These are phyloP conservation scores for Discoglossus pictus DNA, from an alignment of 2,797 vertebrate species.

Conservation along the genomic window DNA sequence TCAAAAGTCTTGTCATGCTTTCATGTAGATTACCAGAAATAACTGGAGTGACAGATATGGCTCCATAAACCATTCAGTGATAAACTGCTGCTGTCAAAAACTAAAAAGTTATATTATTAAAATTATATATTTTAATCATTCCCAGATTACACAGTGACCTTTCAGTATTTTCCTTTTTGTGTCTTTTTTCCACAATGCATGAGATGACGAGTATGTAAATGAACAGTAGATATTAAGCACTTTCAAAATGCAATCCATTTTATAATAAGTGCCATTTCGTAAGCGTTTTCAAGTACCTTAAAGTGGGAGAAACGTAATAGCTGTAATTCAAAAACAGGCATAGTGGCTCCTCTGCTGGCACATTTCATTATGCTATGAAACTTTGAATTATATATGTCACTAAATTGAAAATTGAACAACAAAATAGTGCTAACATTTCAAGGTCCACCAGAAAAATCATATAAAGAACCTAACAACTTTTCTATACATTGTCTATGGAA, in stretches of 20 bases:
- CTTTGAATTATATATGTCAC: too few relatives aligned
- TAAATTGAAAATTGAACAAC: too few relatives aligned
- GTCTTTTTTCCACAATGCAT: background rate
- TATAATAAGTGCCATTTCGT: too few relatives aligned
- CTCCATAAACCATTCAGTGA: background rate
- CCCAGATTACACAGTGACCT: background rate
- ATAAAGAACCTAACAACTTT: too few relatives aligned
- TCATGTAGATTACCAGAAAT: background rate
- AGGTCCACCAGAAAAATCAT: too few relatives aligned
- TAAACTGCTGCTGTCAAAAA: slow-evolving; percentile 3
- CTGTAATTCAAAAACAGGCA: too few relatives aligned
- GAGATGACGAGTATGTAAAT: background rate
- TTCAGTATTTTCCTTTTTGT: background rate
- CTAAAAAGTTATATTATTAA: background rate
- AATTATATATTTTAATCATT: background rate
- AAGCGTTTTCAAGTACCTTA: too few relatives aligned
- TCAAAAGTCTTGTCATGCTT: background rate
- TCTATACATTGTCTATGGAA: too few relatives aligned
- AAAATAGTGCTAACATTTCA: too few relatives aligned
- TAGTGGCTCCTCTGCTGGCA: too few relatives aligned
- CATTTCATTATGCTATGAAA: too few relatives aligned
- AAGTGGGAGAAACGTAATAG: too few relatives aligned
- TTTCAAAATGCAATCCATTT: slow-evolving; percentile 12
- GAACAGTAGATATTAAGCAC: slow-evolving; percentile 1
- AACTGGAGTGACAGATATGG: background rate